Conservation (phyloP, 2,888 invertebrate genomes). For the Tribolium freemani region DNA sequence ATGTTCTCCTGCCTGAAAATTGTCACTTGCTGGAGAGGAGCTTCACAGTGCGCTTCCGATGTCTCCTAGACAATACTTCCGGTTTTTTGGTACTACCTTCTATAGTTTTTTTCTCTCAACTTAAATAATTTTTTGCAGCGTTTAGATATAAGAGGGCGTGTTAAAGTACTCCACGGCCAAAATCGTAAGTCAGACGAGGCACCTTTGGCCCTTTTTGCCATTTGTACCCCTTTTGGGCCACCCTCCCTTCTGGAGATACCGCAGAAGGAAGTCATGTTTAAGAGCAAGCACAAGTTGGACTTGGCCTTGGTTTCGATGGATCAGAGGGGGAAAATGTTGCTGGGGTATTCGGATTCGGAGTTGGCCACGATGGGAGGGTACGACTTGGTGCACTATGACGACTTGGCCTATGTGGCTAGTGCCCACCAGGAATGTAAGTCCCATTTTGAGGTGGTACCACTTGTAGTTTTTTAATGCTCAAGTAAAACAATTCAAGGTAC, state of each 20-base stretch:
- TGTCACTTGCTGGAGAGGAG: slow-evolving; percentile 93
- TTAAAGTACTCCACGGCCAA: slow-evolving; percentile 96
- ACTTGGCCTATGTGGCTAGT: slow-evolving; percentile 96
- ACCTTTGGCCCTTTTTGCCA: slow-evolving; percentile 94
- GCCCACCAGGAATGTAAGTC: slow-evolving; percentile 99
- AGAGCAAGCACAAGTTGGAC: slow-evolving; percentile 99
- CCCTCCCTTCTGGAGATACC: slow-evolving; percentile 97
- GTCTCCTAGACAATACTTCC: slow-evolving; percentile 98
- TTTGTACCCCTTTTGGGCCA: slow-evolving; percentile 99
- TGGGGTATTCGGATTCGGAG: slow-evolving; percentile 95
- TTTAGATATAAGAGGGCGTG: slow-evolving; percentile 96
- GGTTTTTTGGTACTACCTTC: slow-evolving; percentile 91
- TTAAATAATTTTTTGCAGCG: slow-evolving; percentile 74
- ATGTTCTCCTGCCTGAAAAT: slow-evolving; percentile 90
- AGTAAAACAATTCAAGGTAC: too few relatives aligned
- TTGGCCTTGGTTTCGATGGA: slow-evolving; percentile 97
- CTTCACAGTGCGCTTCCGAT: slow-evolving; percentile 98
- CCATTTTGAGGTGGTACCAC: too few relatives aligned
- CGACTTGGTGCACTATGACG: slow-evolving; percentile 97
- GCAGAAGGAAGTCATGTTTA: slow-evolving; percentile 99
- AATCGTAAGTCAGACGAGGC: slow-evolving; percentile 95
- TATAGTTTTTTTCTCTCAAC: neutral
- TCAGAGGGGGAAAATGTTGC: slow-evolving; percentile 94
- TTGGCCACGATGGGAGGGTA: slow-evolving; percentile 95
- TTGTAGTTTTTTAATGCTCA: too few relatives aligned